These are phyloP conservation scores for Zapornia atra DNA, from an alignment of 2,113 vertebrate genomes.

Conservation along the genomic window DNA sequence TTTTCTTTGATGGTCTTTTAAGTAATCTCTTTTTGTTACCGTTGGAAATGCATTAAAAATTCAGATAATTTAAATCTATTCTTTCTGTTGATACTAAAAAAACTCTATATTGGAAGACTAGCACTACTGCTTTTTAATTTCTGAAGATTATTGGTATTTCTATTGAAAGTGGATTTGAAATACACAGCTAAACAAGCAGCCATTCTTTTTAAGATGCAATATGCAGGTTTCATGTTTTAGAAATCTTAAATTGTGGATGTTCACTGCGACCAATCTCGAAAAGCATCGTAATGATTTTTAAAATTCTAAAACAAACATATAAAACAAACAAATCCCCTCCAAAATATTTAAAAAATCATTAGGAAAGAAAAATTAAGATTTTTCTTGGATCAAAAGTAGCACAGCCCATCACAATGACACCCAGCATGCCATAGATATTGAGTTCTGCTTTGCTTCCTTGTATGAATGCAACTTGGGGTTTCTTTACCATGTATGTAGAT, in stretches of 20 bases:
- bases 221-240: background rate
- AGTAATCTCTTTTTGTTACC: background rate
- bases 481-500: background rate
- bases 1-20: background rate
- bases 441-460: background rate
- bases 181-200: background rate
- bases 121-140: conserved; percentile 17
- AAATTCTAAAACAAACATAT: background rate
- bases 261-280: background rate
- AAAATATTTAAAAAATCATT: background rate
- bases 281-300: background rate
- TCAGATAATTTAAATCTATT: background rate
- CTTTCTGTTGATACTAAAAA: background rate
- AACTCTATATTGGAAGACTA: background rate
- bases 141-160: background rate
- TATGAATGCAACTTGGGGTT: background rate
- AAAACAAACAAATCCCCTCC: background rate
- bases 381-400: background rate
- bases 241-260: background rate
- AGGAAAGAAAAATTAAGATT: background rate
- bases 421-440: background rate
- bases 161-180: conserved; percentile 13
- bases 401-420: background rate
- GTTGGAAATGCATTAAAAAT: conserved; percentile 11
- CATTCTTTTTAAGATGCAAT: background rate